phyloP scores from a whole-genome alignment of 2,888 invertebrate species.

The Ichneumoninae sp. region DNA sequence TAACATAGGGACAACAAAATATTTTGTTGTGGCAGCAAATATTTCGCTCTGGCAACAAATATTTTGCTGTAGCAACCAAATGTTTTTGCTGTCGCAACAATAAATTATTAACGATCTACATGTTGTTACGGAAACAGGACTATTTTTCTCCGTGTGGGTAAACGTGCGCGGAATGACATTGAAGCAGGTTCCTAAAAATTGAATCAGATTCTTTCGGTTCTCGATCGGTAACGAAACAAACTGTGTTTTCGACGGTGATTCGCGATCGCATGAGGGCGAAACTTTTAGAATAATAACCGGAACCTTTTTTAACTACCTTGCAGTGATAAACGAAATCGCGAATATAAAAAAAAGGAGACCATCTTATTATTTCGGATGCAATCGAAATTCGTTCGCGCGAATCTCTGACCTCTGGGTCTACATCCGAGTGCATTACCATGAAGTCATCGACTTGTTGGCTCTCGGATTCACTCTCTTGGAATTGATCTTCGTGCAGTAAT shows the following conservation, averaged over 20 bases:
- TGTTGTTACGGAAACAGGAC: no score
- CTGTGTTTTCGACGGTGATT: not conserved
- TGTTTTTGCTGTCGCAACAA: no score
- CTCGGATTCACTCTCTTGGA: slow-evolving; percentile 31
- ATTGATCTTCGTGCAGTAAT: slow-evolving; percentile 41
- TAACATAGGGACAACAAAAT: no score
- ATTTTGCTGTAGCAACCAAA: no score
- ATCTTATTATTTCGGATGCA: slow-evolving; percentile 42
- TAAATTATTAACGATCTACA: no score
- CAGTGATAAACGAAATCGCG: slow-evolving; percentile 37
- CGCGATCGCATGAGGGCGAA: not conserved
- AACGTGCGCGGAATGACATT: no score
- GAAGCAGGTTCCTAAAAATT: no score
- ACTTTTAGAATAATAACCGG: not conserved
- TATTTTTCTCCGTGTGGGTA: no score
- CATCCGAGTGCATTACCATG: slow-evolving; percentile 62
- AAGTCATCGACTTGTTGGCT: slow-evolving; percentile 68
- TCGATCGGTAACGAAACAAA: not conserved
- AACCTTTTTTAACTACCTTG: slow-evolving; percentile 21
- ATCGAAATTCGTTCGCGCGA: slow-evolving; percentile 42
- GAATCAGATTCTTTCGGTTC: no score
- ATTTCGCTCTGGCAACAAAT: no score
- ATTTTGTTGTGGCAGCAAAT: no score
- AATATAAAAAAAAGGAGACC: slow-evolving; percentile 14
- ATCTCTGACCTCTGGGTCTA: slow-evolving; percentile 61